Percentiles rank a stretch among this genome's conserved stretches.
Evolutionary conservation across 2,797 vertebrate species (phyloP).

Genomic region (Phrynocephalus vlangalii): DNA sequence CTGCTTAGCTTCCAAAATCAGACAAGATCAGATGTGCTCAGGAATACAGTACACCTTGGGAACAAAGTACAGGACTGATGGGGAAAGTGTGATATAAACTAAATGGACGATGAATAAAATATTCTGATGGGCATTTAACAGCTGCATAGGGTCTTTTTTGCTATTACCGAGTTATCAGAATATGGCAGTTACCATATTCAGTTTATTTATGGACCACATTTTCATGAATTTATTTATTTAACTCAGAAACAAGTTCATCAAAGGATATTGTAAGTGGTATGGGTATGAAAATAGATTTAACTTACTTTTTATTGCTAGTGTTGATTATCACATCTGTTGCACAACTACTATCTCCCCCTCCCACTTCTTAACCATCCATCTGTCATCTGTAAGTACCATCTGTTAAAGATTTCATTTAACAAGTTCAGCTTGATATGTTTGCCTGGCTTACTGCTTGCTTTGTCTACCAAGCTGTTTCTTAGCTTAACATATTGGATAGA

Average conservation of each 20-base stretch:
- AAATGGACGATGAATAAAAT: too few relatives aligned
- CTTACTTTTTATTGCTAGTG: slow-evolving; percentile 16
- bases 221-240: background rate
- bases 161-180: too few relatives aligned
- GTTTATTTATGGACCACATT: background rate
- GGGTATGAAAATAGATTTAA: background rate
- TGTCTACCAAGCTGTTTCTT: slow-evolving; percentile 1
- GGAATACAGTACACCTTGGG: too few relatives aligned
- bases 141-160: background rate
- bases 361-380: background rate
- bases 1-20: too few relatives aligned
- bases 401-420: slow-evolving; percentile 19
- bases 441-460: background rate
- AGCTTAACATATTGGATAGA: background rate
- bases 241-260: background rate
- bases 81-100: too few relatives aligned
- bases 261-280: background rate
- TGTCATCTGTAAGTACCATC: slow-evolving; percentile 19
- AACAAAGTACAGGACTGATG: too few relatives aligned
- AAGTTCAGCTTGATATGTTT: background rate
- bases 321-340: slow-evolving; percentile 20
- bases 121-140: background rate
- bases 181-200: background rate
- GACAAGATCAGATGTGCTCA: too few relatives aligned
- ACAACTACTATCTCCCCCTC: background rate